A percentile compares a stretch with the other conserved stretches of the same genome.
phyloP scores from a whole-genome alignment of 2,888 invertebrate species.

The Apamea crenata region DNA sequence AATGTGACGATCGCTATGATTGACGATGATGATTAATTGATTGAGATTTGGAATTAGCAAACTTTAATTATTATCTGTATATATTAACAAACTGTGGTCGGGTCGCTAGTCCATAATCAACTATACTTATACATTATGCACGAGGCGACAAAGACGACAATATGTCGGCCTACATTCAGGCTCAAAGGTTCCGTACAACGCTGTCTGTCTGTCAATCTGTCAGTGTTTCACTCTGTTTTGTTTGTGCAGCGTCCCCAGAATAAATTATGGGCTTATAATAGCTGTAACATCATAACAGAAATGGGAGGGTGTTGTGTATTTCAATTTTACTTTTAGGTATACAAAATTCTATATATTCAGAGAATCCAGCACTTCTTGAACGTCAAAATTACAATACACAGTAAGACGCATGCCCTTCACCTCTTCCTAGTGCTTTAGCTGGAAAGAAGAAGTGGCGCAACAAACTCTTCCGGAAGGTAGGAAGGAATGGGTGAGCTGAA shows the following conservation, averaged over 20 bases:
- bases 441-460: no score
- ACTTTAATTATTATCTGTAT: not conserved
- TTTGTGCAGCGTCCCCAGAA: constrained; percentile 48
- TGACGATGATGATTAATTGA: not conserved
- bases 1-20: not conserved
- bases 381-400: no score
- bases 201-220: constrained; percentile 64
- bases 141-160: constrained; percentile 47
- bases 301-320: not conserved
- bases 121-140: constrained; percentile 14
- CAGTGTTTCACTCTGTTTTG: constrained; percentile 53
- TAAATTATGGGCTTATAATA: constrained; percentile 47
- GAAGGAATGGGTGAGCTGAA: not conserved
- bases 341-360: no score
- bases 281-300: constrained; percentile 20
- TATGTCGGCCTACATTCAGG: constrained; percentile 64
- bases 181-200: constrained; percentile 61
- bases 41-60: not conserved
- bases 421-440: no score
- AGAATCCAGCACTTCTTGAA: no score
- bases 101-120: constrained; percentile 4
- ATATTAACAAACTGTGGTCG: not conserved
- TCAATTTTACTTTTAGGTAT: not conserved
- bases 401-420: no score
- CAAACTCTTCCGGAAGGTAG: not conserved